A percentile compares a stretch with the other conserved stretches of the same genome.
Conservation (phyloP, 2,113 vertebrate genomes). For the Aspidoscelis tigris region DNA sequence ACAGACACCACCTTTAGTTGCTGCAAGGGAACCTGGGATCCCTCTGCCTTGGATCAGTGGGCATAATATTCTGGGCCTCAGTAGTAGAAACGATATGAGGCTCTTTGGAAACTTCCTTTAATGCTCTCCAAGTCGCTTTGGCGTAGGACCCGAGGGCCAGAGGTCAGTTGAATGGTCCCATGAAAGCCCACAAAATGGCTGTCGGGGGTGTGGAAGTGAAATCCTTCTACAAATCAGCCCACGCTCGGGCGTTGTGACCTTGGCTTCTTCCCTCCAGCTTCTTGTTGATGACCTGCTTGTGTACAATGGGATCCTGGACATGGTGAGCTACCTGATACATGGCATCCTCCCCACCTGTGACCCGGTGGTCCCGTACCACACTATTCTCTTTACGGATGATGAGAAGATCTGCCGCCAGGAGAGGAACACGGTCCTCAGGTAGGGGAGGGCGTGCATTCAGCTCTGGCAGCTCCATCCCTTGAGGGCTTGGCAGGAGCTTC, state of each 20-base stretch:
- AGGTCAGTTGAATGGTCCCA: neutral
- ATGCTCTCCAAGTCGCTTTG: no score
- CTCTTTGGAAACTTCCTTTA: neutral
- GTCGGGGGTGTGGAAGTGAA: neutral
- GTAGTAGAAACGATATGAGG: neutral
- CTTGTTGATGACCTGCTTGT: slow-evolving; percentile 95
- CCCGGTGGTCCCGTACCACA: slow-evolving; percentile 87
- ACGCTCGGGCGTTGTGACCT: neutral
- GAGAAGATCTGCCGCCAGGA: slow-evolving; percentile 80
- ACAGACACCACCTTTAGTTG: neutral
- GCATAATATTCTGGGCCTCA: neutral
- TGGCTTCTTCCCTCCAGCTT: slow-evolving; percentile 74
- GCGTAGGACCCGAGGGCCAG: neutral
- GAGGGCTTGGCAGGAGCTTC: no score
- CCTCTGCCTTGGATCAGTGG: neutral
- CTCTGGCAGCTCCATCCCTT: neutral
- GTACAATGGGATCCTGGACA: slow-evolving; percentile 92
- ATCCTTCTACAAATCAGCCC: neutral
- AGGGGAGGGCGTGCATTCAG: neutral
- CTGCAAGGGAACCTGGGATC: neutral
- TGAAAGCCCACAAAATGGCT: neutral
- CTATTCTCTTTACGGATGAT: slow-evolving; percentile 91
- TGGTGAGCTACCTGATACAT: slow-evolving; percentile 77
- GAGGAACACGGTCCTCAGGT: slow-evolving; percentile 88
- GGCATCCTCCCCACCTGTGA: slow-evolving; percentile 94